These are phyloP conservation scores for Diabrotica undecimpunctata DNA, from an alignment of 1,140 invertebrate genomes.

Conservation along the genomic window DNA sequence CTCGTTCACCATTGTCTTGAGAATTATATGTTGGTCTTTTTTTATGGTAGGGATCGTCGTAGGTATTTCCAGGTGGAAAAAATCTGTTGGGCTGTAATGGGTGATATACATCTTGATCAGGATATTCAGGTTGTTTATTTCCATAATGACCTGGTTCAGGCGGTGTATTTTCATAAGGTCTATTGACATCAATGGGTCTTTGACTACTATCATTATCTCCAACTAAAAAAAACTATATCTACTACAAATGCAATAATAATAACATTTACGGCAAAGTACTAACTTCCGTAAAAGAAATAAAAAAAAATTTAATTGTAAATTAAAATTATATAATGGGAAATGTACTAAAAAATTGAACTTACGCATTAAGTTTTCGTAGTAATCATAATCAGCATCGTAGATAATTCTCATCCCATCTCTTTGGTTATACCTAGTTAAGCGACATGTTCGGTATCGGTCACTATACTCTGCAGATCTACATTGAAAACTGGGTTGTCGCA, in stretches of 20 bases:
- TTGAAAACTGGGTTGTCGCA: constrained; percentile 81
- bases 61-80: constrained; percentile 25
- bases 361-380: constrained; percentile 89
- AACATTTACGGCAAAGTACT: too few relatives aligned
- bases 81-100: constrained; percentile 50
- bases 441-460: constrained; percentile 76
- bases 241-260: too few relatives aligned
- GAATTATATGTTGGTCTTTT: constrained; percentile 43
- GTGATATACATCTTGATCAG: constrained; percentile 46
- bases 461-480: constrained; percentile 85
- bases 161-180: constrained; percentile 30
- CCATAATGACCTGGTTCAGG: constrained; percentile 26
- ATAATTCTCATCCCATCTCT: constrained; percentile 83
- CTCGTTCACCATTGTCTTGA: constrained; percentile 43
- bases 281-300: too few relatives aligned
- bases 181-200: constrained; percentile 33
- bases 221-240: constrained; percentile 27
- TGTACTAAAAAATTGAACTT: constrained; percentile 45
- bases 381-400: constrained; percentile 86
- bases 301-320: too few relatives aligned
- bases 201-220: constrained; percentile 33
- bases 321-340: too few relatives aligned
- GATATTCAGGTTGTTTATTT: constrained; percentile 17
- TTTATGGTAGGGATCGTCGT: constrained; percentile 49
- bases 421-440: constrained; percentile 81